Percentiles rank a stretch among this genome's conserved stretches.
Conservation (phyloP, 2,888 invertebrate genomes). For the Yponomeuta malinellus region DNA sequence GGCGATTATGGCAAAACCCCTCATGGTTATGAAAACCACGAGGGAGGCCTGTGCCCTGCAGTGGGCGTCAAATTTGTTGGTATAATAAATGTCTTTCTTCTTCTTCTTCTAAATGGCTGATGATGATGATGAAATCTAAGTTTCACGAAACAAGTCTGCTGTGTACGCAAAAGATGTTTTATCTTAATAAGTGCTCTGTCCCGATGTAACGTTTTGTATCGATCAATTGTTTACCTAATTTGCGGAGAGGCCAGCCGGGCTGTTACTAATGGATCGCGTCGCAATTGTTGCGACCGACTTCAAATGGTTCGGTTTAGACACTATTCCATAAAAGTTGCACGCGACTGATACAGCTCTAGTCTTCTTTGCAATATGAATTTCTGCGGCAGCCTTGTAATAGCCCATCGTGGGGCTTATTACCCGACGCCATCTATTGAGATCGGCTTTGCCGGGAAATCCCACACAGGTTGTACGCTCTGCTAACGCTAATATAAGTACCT, state of each 20-base stretch:
- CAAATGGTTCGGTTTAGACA: slow-evolving; percentile 39
- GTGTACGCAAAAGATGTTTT: neutral
- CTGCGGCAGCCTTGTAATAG: slow-evolving; percentile 62
- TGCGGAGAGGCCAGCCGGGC: slow-evolving; percentile 40
- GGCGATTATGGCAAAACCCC: too few relatives aligned
- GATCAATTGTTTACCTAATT: slow-evolving; percentile 52
- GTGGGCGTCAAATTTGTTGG: too few relatives aligned
- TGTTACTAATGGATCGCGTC: slow-evolving; percentile 56
- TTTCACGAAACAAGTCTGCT: too few relatives aligned
- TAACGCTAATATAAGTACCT: slow-evolving; percentile 50
- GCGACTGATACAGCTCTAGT: slow-evolving; percentile 46
- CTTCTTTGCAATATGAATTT: slow-evolving; percentile 57
- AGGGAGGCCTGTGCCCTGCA: too few relatives aligned
- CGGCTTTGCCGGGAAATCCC: slow-evolving; percentile 71
- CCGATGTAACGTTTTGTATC: slow-evolving; percentile 10
- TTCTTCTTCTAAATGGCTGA: too few relatives aligned
- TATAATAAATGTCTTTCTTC: too few relatives aligned
- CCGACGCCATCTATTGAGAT: slow-evolving; percentile 70
- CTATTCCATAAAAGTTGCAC: slow-evolving; percentile 54
- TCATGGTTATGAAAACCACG: too few relatives aligned
- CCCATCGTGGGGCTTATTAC: slow-evolving; percentile 72
- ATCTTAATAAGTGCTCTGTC: neutral
- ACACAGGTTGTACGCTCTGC: slow-evolving; percentile 62
- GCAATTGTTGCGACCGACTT: slow-evolving; percentile 40
- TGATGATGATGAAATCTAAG: too few relatives aligned